Percentiles rank a stretch among this genome's conserved stretches.
phyloP scores from a whole-genome alignment of 2,113 vertebrate genomes.

The Lonchura striata region DNA sequence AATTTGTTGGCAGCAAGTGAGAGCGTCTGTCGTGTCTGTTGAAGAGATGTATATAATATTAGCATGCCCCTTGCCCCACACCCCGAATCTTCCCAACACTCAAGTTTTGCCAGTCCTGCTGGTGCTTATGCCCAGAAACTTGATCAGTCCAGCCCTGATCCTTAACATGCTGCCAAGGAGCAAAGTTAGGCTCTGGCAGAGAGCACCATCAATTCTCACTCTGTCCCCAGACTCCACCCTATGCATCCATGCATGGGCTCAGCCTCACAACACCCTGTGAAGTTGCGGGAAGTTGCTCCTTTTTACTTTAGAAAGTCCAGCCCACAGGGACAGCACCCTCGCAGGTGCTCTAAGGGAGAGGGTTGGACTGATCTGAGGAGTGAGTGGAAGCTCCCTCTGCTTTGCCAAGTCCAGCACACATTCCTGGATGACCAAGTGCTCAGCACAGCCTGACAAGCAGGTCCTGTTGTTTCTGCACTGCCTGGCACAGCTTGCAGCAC shows the following conservation, averaged over 20 bases:
- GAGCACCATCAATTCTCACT: neutral
- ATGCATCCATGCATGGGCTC: neutral
- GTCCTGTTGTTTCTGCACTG: neutral
- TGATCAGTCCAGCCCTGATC: neutral
- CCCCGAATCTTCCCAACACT: neutral
- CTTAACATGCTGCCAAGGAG: neutral
- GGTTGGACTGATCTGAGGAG: neutral
- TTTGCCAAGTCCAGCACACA: fast-evolving
- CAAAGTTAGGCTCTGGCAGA: too few relatives aligned
- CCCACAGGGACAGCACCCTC: neutral
- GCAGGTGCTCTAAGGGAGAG: neutral
- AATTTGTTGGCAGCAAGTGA: neutral
- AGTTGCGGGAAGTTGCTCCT: neutral
- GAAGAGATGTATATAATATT: neutral
- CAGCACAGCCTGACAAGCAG: fast-evolving
- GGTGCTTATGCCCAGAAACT: neutral
- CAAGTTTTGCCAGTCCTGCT: neutral
- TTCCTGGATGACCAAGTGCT: neutral
- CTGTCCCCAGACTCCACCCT: neutral
- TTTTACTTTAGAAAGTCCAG: neutral
- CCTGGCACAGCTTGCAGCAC: neutral
- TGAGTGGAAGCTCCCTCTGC: neutral
- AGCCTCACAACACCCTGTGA: neutral
- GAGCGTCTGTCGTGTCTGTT: neutral
- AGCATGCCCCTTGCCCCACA: fast-evolving